Evolutionary conservation across 2,797 vertebrate species (phyloP), one percentile per base, ranked within the genome.

Genomic region (Danionella dracula): DNA sequence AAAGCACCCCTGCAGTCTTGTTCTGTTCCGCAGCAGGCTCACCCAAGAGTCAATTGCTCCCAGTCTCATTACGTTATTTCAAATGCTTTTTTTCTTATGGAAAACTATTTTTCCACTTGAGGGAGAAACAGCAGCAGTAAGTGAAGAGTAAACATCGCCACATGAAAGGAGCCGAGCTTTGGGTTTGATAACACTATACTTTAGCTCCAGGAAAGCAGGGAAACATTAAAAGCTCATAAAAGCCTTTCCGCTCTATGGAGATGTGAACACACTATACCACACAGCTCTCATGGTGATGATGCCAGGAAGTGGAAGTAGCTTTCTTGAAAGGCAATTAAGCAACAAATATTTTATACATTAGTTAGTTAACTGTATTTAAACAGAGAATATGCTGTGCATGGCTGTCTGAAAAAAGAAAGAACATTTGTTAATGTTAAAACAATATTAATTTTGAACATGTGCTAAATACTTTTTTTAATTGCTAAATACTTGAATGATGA

Each of bases 221-320:
- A 79, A 67, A 76, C 67, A 75, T 75, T 71, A 79, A 76, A 81
- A 81, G 45, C 59, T 72, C 76, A 74, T 79, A 63, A 84, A 76
- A 37, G 58, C 35, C 59, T 61, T 58, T 77, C 65, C 71, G 76
- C 74, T 81, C 71, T 66, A 75, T 55, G 2, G 55, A 40, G 50
- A 74, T 58, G 66, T 34, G 60, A 62, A 61, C 70, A 57, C 37
- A 69, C 71, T 48, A 23, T 29, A 5, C 11, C 75, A 9, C 2
- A 62, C 41, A 57, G 59, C 44, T 71, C 73, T 65, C 48, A 55
- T 53, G 68, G 54, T 56, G 49, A 71, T 32, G 56, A 54, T 16
- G 4, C 29, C 23, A 29, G 9, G 27, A 44, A 64, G 3, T 34
- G 27, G 16, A 8, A 53, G n/a, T 21, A 41, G 35, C 12, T 50